Evolutionary conservation across 1,140 invertebrate species (phyloP).

Genomic region (Lucilia sericata): DNA sequence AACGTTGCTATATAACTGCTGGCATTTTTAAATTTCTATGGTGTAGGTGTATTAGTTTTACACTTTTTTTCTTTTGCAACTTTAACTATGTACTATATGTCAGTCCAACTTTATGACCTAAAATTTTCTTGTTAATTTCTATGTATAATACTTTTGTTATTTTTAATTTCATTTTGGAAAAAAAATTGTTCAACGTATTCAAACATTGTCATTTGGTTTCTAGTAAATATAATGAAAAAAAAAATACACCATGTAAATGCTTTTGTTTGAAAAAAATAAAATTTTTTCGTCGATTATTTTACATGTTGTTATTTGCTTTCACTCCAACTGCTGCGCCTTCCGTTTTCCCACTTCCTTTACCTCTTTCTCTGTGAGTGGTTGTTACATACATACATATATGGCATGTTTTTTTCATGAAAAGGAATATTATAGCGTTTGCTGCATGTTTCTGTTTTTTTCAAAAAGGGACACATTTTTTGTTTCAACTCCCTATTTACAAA

Average conservation of each 20-base stretch:
- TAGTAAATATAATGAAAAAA: no score
- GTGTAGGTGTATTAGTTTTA: no score
- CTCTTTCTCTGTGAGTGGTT: background rate
- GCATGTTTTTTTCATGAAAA: background rate
- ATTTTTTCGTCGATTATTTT: no score
- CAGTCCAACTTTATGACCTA: background rate
- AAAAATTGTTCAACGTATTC: background rate
- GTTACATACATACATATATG: background rate
- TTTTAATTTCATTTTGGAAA: background rate
- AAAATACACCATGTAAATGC: no score
- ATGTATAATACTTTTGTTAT: background rate
- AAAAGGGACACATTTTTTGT: background rate
- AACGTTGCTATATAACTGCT: no score
- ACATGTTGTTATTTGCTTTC: no score
- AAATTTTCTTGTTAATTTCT: background rate
- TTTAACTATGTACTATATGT: no score
- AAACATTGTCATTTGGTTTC: background rate
- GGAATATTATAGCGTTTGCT: background rate
- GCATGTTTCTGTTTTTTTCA: background rate
- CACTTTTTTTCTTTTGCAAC: no score
- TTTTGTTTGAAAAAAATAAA: no score
- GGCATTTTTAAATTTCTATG: no score
- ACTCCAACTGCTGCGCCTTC: no score
- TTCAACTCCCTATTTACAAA: background rate
- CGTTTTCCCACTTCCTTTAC: no score